A percentile compares a stretch with the other conserved stretches of the same genome.
Conservation (phyloP, 2,888 invertebrate species). For the Rotaria macrura region DNA sequence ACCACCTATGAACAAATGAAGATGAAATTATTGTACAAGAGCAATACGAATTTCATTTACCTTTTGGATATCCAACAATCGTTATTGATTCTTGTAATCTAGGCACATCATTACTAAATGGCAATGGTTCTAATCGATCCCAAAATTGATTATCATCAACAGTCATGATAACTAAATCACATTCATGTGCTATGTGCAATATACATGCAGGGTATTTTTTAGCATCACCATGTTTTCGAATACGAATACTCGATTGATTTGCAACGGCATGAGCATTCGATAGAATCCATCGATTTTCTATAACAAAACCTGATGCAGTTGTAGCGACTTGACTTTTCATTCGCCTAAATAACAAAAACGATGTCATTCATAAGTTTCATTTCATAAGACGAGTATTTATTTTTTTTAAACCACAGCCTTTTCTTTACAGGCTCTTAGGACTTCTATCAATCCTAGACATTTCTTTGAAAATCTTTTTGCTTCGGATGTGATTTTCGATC, state of each 20-base stretch:
- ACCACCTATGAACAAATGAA: neutral
- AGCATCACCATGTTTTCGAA: constrained; percentile 18
- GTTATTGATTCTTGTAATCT: constrained; percentile 6
- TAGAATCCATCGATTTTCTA: constrained; percentile 3
- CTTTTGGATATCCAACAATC: constrained; percentile 8
- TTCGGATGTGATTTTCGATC: too few relatives aligned
- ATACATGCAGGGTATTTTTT: neutral
- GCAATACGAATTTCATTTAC: neutral
- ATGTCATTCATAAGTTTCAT: too few relatives aligned
- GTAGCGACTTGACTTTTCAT: neutral
- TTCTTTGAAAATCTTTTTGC: too few relatives aligned
- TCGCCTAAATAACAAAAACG: neutral
- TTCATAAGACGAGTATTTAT: too few relatives aligned
- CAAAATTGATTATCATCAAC: constrained; percentile 2
- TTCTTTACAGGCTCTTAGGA: too few relatives aligned
- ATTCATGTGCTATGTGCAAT: neutral
- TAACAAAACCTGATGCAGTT: neutral
- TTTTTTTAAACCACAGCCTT: too few relatives aligned
- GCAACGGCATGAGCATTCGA: constrained; percentile 14
- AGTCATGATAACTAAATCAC: neutral
- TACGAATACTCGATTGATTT: constrained; percentile 13
- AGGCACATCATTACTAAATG: neutral
- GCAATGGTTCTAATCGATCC: neutral
- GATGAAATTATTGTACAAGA: neutral
- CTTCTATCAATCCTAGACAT: too few relatives aligned